Conservation (phyloP, 2,113 vertebrate species). For the Petrocephalus zakoni region DNA sequence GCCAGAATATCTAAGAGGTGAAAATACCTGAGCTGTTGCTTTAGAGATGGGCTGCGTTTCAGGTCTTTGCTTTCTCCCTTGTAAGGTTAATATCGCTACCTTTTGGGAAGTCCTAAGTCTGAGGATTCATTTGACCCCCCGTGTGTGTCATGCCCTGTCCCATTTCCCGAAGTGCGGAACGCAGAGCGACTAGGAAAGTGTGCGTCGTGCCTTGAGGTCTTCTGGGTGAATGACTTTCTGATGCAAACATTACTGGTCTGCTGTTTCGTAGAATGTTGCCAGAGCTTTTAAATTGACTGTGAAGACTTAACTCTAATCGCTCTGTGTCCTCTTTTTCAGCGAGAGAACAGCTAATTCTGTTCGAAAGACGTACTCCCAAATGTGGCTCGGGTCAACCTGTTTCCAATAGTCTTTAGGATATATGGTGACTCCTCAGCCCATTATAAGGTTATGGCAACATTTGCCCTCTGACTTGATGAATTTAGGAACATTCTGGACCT, state of each 20-base stretch:
- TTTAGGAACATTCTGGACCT: conserved; percentile 46
- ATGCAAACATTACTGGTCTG: not conserved
- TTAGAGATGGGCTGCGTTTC: not conserved
- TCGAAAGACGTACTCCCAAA: conserved; percentile 23
- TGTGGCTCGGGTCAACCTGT: conserved; percentile 37
- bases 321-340: not conserved
- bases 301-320: conserved; percentile 34
- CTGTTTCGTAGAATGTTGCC: not conserved
- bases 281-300: conserved; percentile 40
- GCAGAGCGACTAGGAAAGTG: not conserved
- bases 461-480: conserved; percentile 40
- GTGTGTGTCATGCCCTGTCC: not conserved
- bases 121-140: not conserved
- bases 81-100: not conserved
- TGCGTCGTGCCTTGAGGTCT: not conserved
- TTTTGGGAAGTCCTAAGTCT: not conserved
- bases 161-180: not conserved
- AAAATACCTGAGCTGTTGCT: not conserved
- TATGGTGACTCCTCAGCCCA: conserved; percentile 33
- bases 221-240: not conserved
- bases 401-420: conserved; percentile 33
- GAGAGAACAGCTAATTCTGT: not conserved
- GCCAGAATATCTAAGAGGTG: not conserved
- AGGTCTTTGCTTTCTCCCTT: not conserved
- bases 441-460: conserved; percentile 44